A percentile compares a stretch with the other conserved stretches of the same genome.
phyloP scores from a whole-genome alignment of 2,888 invertebrate species.

The Drosophila putrida region DNA sequence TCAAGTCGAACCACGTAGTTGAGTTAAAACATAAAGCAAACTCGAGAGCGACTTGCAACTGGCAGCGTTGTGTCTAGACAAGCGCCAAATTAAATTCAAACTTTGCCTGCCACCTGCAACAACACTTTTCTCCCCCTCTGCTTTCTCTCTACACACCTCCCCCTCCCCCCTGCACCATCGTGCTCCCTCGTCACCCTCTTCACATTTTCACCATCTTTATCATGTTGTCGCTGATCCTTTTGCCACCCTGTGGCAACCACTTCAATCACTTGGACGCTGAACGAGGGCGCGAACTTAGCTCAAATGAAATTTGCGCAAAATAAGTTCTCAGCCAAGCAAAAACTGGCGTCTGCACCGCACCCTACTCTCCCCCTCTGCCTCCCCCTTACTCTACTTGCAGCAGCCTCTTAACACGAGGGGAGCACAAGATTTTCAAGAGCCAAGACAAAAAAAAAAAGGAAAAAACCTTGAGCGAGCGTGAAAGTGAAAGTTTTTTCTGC shows the following conservation, averaged over 20 bases:
- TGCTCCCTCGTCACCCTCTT: not conserved
- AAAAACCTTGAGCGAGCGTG: constrained; percentile 25
- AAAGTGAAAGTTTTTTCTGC: constrained; percentile 61
- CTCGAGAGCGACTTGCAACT: constrained; percentile 3
- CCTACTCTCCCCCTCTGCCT: not conserved
- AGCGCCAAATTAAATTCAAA: constrained; percentile 71
- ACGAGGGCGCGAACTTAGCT: constrained; percentile 49
- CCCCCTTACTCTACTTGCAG: not conserved
- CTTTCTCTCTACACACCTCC: not conserved
- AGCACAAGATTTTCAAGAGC: not conserved
- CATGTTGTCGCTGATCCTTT: constrained; percentile 8
- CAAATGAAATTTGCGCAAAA: constrained; percentile 61
- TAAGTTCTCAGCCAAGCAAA: constrained; percentile 41
- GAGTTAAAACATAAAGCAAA: constrained; percentile 57
- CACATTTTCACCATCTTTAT: too few relatives aligned
- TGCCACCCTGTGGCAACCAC: constrained; percentile 46
- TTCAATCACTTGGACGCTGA: constrained; percentile 48
- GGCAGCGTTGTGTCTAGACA: constrained; percentile 67
- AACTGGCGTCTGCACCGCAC: constrained; percentile 1
- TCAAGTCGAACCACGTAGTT: constrained; percentile 65
- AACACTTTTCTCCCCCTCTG: not conserved
- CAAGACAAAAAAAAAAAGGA: not conserved
- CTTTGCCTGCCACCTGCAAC: constrained; percentile 45
- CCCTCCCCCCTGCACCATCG: not conserved
- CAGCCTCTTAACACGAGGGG: not conserved